phyloP scores from a whole-genome alignment of 2,888 invertebrate genomes.

The Petrolisthes manimaculis region DNA sequence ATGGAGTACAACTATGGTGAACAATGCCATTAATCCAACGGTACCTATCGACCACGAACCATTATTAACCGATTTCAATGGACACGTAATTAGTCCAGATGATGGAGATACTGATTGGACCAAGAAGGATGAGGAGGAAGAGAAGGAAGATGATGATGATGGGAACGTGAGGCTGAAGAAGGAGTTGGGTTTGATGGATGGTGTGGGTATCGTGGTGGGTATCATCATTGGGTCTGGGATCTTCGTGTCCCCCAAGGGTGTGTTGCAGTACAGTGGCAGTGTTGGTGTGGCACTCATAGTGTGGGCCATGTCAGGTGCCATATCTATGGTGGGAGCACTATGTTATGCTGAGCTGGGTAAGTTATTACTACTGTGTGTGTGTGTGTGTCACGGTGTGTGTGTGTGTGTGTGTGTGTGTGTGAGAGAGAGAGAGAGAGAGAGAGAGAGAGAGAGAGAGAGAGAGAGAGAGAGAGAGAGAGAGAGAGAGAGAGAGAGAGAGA shows the following conservation, averaged over 20 bases:
- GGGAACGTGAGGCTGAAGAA: constrained; percentile 78
- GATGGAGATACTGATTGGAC: background rate
- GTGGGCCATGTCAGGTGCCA: constrained; percentile 8
- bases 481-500: constrained; percentile 11
- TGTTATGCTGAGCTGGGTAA: background rate
- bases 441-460: background rate
- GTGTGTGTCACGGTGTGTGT: background rate
- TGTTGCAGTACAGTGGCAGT: constrained; percentile 27
- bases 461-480: background rate
- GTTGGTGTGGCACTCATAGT: constrained; percentile 14
- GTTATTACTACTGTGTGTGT: background rate
- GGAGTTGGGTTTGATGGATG: constrained; percentile 86
- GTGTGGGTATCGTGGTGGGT: constrained; percentile 93
- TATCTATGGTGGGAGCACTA: background rate
- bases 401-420: constrained; percentile 20
- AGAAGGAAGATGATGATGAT: background rate
- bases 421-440: background rate
- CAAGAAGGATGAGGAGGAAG: background rate
- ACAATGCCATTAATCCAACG: background rate
- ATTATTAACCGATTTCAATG: background rate
- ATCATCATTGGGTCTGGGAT: constrained; percentile 95
- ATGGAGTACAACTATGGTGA: background rate
- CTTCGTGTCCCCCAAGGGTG: constrained; percentile 89
- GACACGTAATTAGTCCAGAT: background rate
- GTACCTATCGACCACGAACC: background rate